Evolutionary conservation across 1,140 invertebrate species (phyloP), one percentile per base, ranked within the genome.

Genomic region (Drosophila pseudoobscura): DNA sequence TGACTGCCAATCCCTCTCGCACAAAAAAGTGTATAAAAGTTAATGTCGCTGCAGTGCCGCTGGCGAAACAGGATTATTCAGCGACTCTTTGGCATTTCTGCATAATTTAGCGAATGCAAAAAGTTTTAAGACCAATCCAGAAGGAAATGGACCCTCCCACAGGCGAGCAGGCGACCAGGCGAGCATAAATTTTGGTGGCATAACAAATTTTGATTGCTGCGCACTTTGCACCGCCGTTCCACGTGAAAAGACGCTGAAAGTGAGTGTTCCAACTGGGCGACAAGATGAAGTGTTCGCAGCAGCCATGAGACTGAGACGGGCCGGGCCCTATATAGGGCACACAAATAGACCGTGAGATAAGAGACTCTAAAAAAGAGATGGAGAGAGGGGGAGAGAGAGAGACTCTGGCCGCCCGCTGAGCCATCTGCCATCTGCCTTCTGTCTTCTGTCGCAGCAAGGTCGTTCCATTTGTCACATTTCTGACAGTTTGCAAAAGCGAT

Each of bases 391-490:
- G 64, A 13, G 26, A 35, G 6, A 22, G 41, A 45, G 39, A 54
- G 26, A 26, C 35, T 59, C 46, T 75, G 44, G 44, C 31, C 55
- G 55, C 59, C 60, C 60, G 70, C 71, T 74, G 58, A 58, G 52
- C 57, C 26, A 39, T 31, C 29, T 39, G 35, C 35, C 35, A 39
- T 39, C 35, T 39, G 35, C 11, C 35, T 39, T 11, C 35, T 39
- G 11, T 39, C 35, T 39, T 13, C 3, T 39, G 35, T 57, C 56
- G 66, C 47, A 45, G 47, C 73, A 75, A 75, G 75, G 64, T 75
- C 60, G 79, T 64, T 64, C 43, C 73, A 73, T 82, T 74, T 79
- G 63, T 82, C 79, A 75, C 60, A 84, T 49, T 57, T 56, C 39
- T 74, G 73, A 70, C 80, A 73, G 49, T 58, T 70, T 39, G 60